phyloP scores from a whole-genome alignment of 2,797 vertebrate genomes.

The Epinephelus coioides region DNA sequence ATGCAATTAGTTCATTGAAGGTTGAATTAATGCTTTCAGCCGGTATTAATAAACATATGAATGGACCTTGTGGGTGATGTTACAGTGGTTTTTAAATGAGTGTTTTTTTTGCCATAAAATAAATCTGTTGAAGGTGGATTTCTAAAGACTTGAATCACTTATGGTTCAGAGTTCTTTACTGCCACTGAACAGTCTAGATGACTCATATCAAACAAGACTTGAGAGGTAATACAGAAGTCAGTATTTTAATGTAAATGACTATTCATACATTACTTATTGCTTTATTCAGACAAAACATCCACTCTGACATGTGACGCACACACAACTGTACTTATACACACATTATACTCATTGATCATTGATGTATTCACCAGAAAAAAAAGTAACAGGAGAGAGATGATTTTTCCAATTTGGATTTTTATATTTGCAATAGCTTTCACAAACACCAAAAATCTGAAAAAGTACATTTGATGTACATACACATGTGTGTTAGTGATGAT shows the following conservation, averaged over 20 bases:
- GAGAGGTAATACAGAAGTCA: not conserved
- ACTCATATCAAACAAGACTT: not conserved
- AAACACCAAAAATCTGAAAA: constrained; percentile 36
- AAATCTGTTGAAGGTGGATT: not conserved
- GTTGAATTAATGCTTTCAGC: not conserved
- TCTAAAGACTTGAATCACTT: not conserved
- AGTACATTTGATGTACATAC: constrained; percentile 29
- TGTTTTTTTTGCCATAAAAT: not conserved
- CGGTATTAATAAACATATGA: not conserved
- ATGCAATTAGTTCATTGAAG: not conserved
- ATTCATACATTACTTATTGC: not conserved
- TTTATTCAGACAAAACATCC: not conserved
- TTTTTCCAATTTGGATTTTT: constrained; percentile 38
- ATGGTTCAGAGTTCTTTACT: not conserved
- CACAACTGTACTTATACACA: not conserved
- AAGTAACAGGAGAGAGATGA: constrained; percentile 29
- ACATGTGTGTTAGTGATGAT: not conserved
- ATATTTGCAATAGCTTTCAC: constrained; percentile 43
- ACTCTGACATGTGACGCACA: not conserved
- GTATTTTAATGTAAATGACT: not conserved
- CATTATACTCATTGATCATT: not conserved
- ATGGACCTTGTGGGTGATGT: not conserved
- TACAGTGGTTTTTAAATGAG: not conserved
- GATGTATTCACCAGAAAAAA: constrained; percentile 29
- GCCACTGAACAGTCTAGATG: not conserved